Evolutionary conservation across 2,113 vertebrate genomes (phyloP).

Genomic region (Turdus rufiventris): DNA sequence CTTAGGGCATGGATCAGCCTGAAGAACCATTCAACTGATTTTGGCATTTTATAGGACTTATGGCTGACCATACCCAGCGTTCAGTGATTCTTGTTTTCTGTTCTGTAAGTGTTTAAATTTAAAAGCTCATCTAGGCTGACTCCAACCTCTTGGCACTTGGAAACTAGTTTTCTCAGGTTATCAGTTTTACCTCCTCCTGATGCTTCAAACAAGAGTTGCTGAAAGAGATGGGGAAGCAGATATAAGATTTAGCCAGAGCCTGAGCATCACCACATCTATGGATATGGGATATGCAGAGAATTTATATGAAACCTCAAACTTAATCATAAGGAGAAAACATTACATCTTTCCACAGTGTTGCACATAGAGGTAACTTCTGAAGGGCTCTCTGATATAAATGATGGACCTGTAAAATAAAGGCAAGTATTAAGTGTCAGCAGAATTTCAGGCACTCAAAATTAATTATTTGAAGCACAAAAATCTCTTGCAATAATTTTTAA

Average conservation of each 20-base stretch:
- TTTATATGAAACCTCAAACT: conserved; percentile 77
- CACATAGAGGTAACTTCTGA: conserved; percentile 91
- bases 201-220: conserved; percentile 96
- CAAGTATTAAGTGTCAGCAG: conserved; percentile 40
- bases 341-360: conserved; percentile 98
- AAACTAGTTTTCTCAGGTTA: conserved; percentile 90
- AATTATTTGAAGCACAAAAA: background rate
- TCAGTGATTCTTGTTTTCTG: conserved; percentile 85
- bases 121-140: conserved; percentile 94
- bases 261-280: conserved; percentile 81
- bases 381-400: conserved; percentile 91
- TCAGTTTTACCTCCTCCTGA: conserved; percentile 91
- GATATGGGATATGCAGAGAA: conserved; percentile 82
- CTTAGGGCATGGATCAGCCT: conserved; percentile 78
- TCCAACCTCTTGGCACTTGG: conserved; percentile 93
- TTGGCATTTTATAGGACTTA: conserved; percentile 80
- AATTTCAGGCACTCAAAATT: background rate
- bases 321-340: conserved; percentile 83
- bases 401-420: conserved; percentile 83
- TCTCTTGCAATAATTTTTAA: background rate
- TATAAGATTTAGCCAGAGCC: conserved; percentile 77
- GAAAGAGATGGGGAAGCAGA: conserved; percentile 83
- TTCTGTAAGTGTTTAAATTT: conserved; percentile 86
- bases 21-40: conserved; percentile 81
- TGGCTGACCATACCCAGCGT: conserved; percentile 76